Evolutionary conservation across 2,797 vertebrate species (phyloP).

Genomic region (Eurystomus glaucurus): DNA sequence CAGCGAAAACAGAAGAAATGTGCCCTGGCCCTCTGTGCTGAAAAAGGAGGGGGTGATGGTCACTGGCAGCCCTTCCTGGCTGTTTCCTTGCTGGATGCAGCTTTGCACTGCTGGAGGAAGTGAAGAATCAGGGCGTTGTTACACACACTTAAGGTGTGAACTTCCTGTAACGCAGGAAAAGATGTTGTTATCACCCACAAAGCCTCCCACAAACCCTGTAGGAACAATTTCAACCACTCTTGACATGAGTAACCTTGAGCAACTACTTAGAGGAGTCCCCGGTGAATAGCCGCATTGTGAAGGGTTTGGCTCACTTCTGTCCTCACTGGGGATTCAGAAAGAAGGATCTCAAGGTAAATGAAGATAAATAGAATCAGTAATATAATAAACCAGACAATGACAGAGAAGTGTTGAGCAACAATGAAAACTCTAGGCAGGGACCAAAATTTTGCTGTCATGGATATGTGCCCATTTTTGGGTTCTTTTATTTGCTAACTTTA

Average conservation of each 20-base stretch:
- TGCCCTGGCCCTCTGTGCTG: background rate
- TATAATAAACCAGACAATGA: background rate
- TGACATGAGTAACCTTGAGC: background rate
- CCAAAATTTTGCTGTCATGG: background rate
- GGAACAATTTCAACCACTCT: background rate
- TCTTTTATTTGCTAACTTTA: background rate
- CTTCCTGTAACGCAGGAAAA: background rate
- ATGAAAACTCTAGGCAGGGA: background rate
- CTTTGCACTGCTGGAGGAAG: background rate
- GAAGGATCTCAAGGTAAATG: background rate
- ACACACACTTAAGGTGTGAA: accelerated
- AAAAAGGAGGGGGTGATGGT: background rate
- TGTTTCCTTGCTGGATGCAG: background rate
- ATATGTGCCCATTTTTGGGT: background rate
- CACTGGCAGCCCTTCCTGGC: background rate
- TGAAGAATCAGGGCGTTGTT: accelerated
- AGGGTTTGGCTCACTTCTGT: background rate
- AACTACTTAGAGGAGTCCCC: accelerated
- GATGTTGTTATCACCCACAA: background rate
- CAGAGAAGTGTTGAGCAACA: background rate
- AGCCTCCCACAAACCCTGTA: background rate
- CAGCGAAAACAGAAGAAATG: background rate
- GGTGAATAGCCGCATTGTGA: background rate
- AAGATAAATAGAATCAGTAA: background rate
- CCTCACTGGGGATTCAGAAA: background rate